Conservation (phyloP, 2,888 invertebrate genomes). For the Parnassius glacialis region DNA sequence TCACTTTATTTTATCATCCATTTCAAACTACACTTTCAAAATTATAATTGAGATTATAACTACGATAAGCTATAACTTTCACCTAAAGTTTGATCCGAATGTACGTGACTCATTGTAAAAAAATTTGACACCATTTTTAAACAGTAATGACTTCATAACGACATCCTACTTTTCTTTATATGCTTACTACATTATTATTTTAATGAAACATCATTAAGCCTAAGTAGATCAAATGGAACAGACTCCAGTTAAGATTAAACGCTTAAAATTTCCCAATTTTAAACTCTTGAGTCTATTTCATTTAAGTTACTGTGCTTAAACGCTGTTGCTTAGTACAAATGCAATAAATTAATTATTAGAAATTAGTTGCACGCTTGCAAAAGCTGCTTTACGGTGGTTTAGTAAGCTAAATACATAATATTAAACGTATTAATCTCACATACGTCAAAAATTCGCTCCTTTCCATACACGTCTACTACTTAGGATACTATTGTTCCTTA, state of each 20-base stretch:
- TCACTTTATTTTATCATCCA: constrained; percentile 76
- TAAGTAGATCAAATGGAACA: constrained; percentile 26
- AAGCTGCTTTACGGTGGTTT: constrained; percentile 76
- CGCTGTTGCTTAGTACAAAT: constrained; percentile 44
- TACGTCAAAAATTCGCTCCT: constrained; percentile 67
- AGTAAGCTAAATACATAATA: constrained; percentile 51
- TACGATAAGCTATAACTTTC: constrained; percentile 77
- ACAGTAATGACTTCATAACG: constrained; percentile 48
- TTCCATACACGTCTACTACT: constrained; percentile 51
- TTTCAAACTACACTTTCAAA: constrained; percentile 80
- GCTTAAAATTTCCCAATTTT: too few relatives aligned
- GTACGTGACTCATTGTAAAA: constrained; percentile 57
- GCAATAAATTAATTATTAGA: constrained; percentile 56
- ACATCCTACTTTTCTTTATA: constrained; percentile 64
- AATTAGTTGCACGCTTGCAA: constrained; percentile 71
- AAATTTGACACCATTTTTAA: constrained; percentile 75
- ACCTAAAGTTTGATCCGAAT: constrained; percentile 66
- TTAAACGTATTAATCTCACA: constrained; percentile 47
- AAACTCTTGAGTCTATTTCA: neutral
- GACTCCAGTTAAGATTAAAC: neutral
- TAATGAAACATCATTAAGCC: constrained; percentile 20
- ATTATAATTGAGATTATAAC: constrained; percentile 77
- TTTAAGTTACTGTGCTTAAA: neutral
- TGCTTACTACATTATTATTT: constrained; percentile 58
- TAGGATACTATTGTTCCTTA: constrained; percentile 50